Conservation (phyloP, 1,140 invertebrate genomes). For the Leptinotarsa undecemlineata region DNA sequence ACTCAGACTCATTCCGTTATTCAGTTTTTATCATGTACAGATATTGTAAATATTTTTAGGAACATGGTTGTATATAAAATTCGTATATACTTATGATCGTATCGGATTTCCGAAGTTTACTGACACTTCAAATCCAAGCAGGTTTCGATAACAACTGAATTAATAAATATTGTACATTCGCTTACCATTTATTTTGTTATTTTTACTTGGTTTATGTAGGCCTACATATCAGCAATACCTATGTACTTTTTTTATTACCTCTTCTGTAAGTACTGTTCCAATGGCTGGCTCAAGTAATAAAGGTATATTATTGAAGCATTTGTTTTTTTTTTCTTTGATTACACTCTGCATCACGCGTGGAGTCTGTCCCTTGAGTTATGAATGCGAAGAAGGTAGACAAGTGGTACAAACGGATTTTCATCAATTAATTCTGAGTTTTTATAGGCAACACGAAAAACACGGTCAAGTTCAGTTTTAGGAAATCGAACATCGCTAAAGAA, state of each 20-base stretch:
- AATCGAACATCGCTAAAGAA: too few relatives aligned
- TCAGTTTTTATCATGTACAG: background rate
- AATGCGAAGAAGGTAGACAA: too few relatives aligned
- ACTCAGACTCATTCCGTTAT: background rate
- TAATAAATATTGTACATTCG: slow-evolving; percentile 17
- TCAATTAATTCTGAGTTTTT: too few relatives aligned
- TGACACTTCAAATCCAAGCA: background rate
- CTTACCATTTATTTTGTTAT: slow-evolving; percentile 7
- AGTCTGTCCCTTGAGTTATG: too few relatives aligned
- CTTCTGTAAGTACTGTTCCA: slow-evolving; percentile 4
- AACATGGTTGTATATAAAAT: background rate
- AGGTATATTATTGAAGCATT: slow-evolving; percentile 4
- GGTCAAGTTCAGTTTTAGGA: too few relatives aligned
- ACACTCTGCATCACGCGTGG: too few relatives aligned
- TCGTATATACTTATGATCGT: background rate
- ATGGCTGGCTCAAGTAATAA: slow-evolving; percentile 19
- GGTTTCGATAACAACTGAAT: slow-evolving; percentile 20
- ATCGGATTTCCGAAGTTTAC: background rate
- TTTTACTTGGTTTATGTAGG: slow-evolving; percentile 13
- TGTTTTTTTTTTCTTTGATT: background rate
- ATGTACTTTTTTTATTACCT: slow-evolving; percentile 19
- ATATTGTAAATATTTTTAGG: background rate
- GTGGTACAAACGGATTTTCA: too few relatives aligned
- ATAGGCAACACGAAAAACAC: too few relatives aligned
- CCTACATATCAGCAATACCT: slow-evolving; percentile 18